Conservation (phyloP, 2,797 vertebrate genomes). For the Pangasius mekongensis region DNA sequence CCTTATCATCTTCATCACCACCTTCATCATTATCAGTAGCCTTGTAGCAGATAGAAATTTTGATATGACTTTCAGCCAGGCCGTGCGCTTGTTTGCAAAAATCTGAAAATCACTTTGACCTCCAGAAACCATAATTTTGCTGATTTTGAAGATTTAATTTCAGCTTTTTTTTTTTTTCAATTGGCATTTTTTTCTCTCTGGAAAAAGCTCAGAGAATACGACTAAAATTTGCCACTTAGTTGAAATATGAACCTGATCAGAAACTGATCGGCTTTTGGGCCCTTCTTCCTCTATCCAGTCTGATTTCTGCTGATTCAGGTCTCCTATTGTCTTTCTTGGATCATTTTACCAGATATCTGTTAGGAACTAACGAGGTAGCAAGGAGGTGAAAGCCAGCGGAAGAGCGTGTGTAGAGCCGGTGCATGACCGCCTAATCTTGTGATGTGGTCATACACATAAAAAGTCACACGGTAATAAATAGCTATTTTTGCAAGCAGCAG, state of each 20-base stretch:
- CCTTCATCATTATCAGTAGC: background rate
- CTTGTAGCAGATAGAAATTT: constrained; percentile 32
- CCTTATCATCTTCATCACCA: background rate
- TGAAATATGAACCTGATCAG: constrained; percentile 69
- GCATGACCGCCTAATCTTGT: constrained; percentile 25
- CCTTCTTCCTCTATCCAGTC: constrained; percentile 41
- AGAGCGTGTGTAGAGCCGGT: constrained; percentile 1
- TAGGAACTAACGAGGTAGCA: constrained; percentile 44
- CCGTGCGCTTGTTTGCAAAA: constrained; percentile 48
- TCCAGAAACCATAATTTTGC: constrained; percentile 66
- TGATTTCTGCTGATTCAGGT: constrained; percentile 51
- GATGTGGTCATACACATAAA: constrained; percentile 12
- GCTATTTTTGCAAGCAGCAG: background rate
- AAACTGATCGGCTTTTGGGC: constrained; percentile 55
- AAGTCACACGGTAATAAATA: background rate
- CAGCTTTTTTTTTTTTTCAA: constrained; percentile 58
- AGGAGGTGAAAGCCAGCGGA: constrained; percentile 33
- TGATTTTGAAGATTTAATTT: constrained; percentile 64
- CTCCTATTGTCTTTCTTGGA: constrained; percentile 40
- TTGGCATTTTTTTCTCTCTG: constrained; percentile 65
- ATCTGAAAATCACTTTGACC: constrained; percentile 46
- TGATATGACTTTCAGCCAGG: constrained; percentile 41
- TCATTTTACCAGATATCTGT: constrained; percentile 50
- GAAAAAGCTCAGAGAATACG: constrained; percentile 48
- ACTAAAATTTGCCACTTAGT: constrained; percentile 69